Base-by-base conservation (phyloP, 2,888 invertebrate species). In the Anthophora plumipes region DNA sequence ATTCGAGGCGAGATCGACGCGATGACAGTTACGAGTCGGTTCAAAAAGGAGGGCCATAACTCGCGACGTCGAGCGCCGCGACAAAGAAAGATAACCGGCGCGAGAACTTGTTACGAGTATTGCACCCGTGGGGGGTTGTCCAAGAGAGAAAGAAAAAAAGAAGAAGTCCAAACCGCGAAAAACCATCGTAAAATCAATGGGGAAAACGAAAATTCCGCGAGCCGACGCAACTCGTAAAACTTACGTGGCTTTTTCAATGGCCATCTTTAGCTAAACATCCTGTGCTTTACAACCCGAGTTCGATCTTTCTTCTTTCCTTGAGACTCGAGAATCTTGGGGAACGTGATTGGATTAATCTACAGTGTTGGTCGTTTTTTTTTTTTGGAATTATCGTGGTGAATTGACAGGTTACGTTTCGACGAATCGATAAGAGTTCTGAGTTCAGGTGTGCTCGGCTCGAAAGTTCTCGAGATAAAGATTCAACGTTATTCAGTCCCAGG, bases 181-280 rank as follows among this genome's bases (percentile, higher is more conserved):
- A 74, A 25, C 31, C 66, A 60, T 61, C 60, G 66, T 74, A 71
- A 77, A 77, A 74, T 77, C 31, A 46, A 12, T 50, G 11, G 37
- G 41, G 37, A 12, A 55, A 22, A 60, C 59, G 64, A 52, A 67
- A 77, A 77, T 54, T 66, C 64, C 66, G 25, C 14, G 14, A 52
- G 5, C 17, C 8, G 25, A 20, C 52, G 3, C 22, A 41, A 8
- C 20, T 11, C 68, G 54, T 43, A 48, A 64, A 76, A 64, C 12
- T 59, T 48, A 4, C 54, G 37, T 25, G 37, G 37, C 12, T 37
- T 63, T 31, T 17, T 52, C 43, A 7, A 4, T 9, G 1, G 22
- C 39, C 20, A 5, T 20, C 37, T 17, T 20, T 48, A 12, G 25
- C 66, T 41, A 31, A 12, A 37, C 14, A 20, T 6, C 17, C 3